Evolutionary conservation across 2,888 invertebrate species (phyloP), one percentile per base, ranked within the genome.

Genomic region (Eupeodes latifasciatus): DNA sequence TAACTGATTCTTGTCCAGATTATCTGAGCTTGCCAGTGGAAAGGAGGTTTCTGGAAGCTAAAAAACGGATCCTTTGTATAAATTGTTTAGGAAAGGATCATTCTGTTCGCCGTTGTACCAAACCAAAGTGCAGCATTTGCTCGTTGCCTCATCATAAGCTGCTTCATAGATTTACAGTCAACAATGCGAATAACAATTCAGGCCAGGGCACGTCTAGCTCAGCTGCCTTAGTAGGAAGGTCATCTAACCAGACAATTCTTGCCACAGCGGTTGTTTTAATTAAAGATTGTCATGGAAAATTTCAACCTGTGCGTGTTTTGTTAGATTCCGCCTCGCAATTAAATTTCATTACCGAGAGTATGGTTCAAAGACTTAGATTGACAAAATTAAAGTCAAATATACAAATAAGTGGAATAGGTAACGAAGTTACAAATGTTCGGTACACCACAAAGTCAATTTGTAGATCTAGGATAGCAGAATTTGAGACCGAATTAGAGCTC

Each of bases 321-420:
- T 59, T 83, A 14, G 77, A 78, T 57, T 83, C 83, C 19, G 66
- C 71, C 5, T 83, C 78, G 1, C 77, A 77, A 47, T 6, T 79
- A 3, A 66, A 74, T 59, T 78, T 78, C 19, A 78, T 78, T n/a
- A 59, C 64, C 11, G 19, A 75, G n/a, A n/a, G 40, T 27, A 44
- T 59, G 12, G 57, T 27, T 2, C 57, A 57, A 34, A 27, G 27
- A 14, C 27, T 57, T 6, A 57, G 14, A 34, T 12, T 57, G 12
- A 4, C 10, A 34, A 27, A 57, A 57, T 27, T 9, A 16, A 27
- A 11, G 12, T 27, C 34, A 11, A 11, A 57, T 27, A 34, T 34
- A 4, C 27, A 27, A 11, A 34, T 34, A 36, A 36, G 36, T 36
- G 36, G 36, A 36, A 36, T 36, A 36, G 36, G 36, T 36, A 36